phyloP scores from a whole-genome alignment of 2,888 invertebrate species.

The Sarcophaga caerulescens region DNA sequence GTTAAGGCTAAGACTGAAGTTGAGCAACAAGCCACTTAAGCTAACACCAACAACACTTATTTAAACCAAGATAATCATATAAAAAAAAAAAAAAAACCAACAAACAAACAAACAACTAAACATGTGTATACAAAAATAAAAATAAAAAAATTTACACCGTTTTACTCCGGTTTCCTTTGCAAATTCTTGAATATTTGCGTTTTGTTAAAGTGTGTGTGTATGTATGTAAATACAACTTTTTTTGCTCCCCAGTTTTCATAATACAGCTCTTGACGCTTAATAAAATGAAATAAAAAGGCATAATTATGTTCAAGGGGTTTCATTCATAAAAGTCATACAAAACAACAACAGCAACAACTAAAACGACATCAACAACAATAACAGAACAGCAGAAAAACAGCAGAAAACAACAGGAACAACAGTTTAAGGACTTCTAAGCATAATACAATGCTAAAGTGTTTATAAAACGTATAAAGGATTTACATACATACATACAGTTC shows the following conservation, averaged over 20 bases:
- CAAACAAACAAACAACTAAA: background rate
- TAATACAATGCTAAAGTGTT: background rate
- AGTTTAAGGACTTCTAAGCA: background rate
- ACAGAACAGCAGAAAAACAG: slow-evolving; percentile 69
- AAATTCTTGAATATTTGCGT: background rate
- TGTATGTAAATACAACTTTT: background rate
- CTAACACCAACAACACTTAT: slow-evolving; percentile 49
- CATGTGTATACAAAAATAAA: background rate
- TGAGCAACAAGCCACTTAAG: slow-evolving; percentile 68
- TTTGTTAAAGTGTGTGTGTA: background rate
- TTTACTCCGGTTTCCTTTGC: too few species aligned
- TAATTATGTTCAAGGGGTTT: slow-evolving; percentile 59
- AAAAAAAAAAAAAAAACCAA: slow-evolving; percentile 41
- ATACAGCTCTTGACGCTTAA: slow-evolving; percentile 53
- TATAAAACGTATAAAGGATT: background rate
- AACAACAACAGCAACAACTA: slow-evolving; percentile 23
- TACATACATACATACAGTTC: too few species aligned
- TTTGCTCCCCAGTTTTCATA: background rate
- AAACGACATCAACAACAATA: too few species aligned
- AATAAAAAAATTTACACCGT: background rate
- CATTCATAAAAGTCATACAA: slow-evolving; percentile 35
- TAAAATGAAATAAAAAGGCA: slow-evolving; percentile 62
- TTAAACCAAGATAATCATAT: slow-evolving; percentile 60
- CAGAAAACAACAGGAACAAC: background rate
- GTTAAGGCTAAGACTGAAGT: slow-evolving; percentile 2